A percentile compares a stretch with the other conserved stretches of the same genome.
Conservation (phyloP, 2,888 invertebrate species). For the Ramazzottius varieornatus region DNA sequence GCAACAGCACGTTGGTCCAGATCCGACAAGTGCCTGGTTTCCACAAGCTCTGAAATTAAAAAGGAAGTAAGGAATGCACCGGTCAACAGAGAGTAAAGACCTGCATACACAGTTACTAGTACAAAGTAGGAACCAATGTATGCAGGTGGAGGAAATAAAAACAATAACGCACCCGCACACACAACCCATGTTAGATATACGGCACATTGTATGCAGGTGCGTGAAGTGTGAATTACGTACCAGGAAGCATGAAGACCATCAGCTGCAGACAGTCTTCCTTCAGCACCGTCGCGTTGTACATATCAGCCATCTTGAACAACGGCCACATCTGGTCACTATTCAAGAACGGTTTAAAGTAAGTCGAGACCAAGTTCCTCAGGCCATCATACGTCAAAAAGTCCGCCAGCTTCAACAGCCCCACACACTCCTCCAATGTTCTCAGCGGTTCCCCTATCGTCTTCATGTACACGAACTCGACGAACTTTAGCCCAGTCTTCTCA, state of each 20-base stretch:
- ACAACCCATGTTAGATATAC: neutral
- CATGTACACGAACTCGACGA: neutral
- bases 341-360: neutral
- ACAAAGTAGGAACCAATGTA: too few relatives aligned
- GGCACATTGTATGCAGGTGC: neutral
- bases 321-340: neutral
- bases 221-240: neutral
- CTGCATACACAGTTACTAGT: too few relatives aligned
- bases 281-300: neutral
- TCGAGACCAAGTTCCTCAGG: neutral
- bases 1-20: neutral
- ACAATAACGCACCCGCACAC: too few relatives aligned
- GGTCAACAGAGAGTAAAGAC: neutral
- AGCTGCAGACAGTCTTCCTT: neutral
- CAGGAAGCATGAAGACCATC: neutral
- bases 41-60: neutral
- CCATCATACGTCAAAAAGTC: neutral
- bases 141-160: too few relatives aligned
- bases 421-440: neutral
- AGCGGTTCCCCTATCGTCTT: neutral
- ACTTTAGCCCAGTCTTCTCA: neutral
- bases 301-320: neutral
- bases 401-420: neutral
- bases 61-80: neutral
- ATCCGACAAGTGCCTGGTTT: neutral